Evolutionary conservation across 2,888 invertebrate species (phyloP).

Genomic region (Hydrotaea diabolus): DNA sequence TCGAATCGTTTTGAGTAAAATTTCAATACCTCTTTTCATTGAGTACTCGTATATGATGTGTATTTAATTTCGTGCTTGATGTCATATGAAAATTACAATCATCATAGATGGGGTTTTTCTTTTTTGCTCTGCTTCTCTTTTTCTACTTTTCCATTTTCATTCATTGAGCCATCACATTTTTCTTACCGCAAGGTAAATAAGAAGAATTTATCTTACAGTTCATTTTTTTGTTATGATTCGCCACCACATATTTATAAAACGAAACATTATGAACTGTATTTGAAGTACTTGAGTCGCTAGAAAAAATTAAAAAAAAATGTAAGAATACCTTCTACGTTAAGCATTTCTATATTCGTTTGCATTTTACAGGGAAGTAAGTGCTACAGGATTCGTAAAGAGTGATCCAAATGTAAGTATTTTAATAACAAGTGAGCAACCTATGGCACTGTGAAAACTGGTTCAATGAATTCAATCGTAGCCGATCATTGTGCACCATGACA

Average conservation of each 20-base stretch:
- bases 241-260: conserved; percentile 14
- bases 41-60: conserved; percentile 25
- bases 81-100: conserved; percentile 41
- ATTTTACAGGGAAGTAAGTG: neutral
- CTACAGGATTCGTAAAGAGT: too few relatives aligned
- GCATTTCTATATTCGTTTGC: conserved; percentile 2
- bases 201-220: neutral
- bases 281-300: neutral
- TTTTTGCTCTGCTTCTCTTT: neutral
- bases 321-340: neutral
- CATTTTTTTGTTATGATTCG: neutral
- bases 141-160: neutral
- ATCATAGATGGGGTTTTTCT: conserved; percentile 12
- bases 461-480: too few relatives aligned
- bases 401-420: neutral
- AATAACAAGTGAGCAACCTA: too few relatives aligned
- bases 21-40: conserved; percentile 20
- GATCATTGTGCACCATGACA: too few relatives aligned
- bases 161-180: neutral
- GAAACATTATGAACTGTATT: conserved; percentile 36
- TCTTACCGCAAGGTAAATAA: conserved; percentile 31
- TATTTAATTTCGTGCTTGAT: conserved; percentile 42
- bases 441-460: too few relatives aligned
- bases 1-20: neutral
- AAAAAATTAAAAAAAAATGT: neutral